These are phyloP conservation scores for Chromoteleia sp. DNA, from an alignment of 2,888 invertebrate species.

Conservation along the genomic window DNA sequence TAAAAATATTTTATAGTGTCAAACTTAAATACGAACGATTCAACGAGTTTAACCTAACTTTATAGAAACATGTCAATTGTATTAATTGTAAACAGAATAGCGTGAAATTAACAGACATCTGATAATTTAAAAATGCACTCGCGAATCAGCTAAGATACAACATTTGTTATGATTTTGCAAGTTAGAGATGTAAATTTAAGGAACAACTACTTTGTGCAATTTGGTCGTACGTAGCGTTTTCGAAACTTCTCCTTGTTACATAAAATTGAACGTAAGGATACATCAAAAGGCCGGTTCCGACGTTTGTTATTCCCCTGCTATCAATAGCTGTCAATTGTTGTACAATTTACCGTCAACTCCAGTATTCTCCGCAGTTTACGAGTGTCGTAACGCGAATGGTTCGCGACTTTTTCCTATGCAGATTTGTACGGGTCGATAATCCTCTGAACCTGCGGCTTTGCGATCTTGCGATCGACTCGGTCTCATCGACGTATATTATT, in stretches of 20 bases:
- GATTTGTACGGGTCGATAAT: conserved; percentile 80
- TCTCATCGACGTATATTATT: conserved; percentile 69
- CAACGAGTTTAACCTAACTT: no score
- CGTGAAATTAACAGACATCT: no score
- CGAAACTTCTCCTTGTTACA: background rate
- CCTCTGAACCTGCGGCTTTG: conserved; percentile 74
- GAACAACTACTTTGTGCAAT: conserved; percentile 10
- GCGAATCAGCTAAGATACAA: no score
- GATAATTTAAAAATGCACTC: no score
- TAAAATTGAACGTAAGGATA: background rate
- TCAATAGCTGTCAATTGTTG: conserved; percentile 72
- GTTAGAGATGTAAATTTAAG: conserved; percentile 1
- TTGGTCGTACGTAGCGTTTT: background rate
- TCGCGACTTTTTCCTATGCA: conserved; percentile 82
- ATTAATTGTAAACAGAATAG: no score
- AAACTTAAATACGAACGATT: no score
- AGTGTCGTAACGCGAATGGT: conserved; percentile 80
- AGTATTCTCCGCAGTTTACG: conserved; percentile 74
- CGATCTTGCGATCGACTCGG: conserved; percentile 74
- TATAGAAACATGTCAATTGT: no score
- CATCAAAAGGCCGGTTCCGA: conserved; percentile 45
- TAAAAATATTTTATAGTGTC: no score
- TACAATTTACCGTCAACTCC: conserved; percentile 58
- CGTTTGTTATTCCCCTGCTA: conserved; percentile 71
- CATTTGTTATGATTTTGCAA: no score